Conservation (phyloP, 1,140 invertebrate species). For the Apis cerana region DNA sequence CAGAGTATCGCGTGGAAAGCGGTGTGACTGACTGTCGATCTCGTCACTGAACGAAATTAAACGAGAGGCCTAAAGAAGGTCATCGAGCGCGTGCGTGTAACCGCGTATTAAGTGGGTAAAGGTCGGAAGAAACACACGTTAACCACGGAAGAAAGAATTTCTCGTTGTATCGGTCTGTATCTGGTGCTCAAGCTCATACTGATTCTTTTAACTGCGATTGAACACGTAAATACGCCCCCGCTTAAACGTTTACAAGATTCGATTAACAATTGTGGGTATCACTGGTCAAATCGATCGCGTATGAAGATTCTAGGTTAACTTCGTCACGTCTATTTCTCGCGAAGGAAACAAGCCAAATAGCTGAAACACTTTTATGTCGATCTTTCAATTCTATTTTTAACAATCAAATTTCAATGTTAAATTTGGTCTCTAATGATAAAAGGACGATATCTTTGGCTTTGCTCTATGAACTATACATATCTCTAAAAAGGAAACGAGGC, state of each 20-base stretch:
- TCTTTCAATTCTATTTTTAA: constrained; percentile 11
- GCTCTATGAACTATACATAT: not conserved
- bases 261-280: constrained; percentile 4
- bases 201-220: not conserved
- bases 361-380: not conserved
- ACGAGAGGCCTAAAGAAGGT: constrained; percentile 31
- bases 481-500: not conserved
- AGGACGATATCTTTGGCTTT: too few species aligned
- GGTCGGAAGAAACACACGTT: not conserved
- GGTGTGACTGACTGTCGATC: not conserved
- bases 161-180: too few species aligned
- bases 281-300: constrained; percentile 5
- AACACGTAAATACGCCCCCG: not conserved
- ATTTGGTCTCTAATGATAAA: not conserved
- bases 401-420: not conserved
- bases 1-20: not conserved
- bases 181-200: too few species aligned
- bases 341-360: not conserved
- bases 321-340: not conserved
- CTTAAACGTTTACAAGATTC: not conserved
- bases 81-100: constrained; percentile 23
- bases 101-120: constrained; percentile 30
- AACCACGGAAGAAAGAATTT: constrained; percentile 1
- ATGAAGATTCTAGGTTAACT: not conserved
- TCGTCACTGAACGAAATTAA: constrained; percentile 43